A percentile compares a stretch with the other conserved stretches of the same genome.
These are phyloP conservation scores for Pterois miles DNA, from an alignment of 2,797 vertebrate species.

Conservation along the genomic window DNA sequence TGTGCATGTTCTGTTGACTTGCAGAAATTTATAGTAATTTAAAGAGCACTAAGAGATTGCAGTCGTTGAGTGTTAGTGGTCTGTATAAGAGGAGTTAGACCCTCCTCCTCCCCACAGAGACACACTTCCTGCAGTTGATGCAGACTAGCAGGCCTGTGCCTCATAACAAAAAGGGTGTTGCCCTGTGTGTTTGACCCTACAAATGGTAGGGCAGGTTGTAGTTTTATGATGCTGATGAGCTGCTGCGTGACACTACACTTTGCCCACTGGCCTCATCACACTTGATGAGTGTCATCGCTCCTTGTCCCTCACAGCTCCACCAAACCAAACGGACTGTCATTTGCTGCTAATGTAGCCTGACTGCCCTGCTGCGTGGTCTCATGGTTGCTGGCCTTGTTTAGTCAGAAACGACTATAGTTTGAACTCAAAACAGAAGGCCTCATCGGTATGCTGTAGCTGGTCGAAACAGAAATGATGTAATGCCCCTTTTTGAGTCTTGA, in stretches of 20 bases:
- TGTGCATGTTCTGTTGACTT: neutral
- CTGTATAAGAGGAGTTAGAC: neutral
- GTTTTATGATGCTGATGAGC: constrained; percentile 54
- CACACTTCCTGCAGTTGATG: neutral
- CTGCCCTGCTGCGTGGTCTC: constrained; percentile 17
- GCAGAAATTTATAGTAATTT: neutral
- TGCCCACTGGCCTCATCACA: constrained; percentile 46
- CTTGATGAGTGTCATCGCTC: constrained; percentile 46
- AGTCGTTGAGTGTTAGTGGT: neutral
- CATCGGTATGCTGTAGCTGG: neutral
- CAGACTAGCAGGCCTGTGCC: neutral
- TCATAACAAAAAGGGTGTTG: constrained; percentile 33
- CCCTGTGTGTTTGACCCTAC: constrained; percentile 48
- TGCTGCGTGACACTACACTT: constrained; percentile 56
- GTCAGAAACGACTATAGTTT: constrained; percentile 44
- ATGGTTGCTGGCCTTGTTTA: constrained; percentile 53
- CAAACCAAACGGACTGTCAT: constrained; percentile 26
- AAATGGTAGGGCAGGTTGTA: constrained; percentile 42
- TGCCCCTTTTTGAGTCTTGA: neutral
- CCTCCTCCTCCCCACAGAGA: too few relatives aligned
- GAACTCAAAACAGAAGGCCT: constrained; percentile 44
- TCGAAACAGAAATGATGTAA: constrained; percentile 47
- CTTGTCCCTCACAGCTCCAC: constrained; percentile 34
- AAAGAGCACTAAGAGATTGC: neutral
- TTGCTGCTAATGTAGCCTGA: constrained; percentile 20